Conservation (phyloP, 2,888 invertebrate species). For the Carcina quercana region DNA sequence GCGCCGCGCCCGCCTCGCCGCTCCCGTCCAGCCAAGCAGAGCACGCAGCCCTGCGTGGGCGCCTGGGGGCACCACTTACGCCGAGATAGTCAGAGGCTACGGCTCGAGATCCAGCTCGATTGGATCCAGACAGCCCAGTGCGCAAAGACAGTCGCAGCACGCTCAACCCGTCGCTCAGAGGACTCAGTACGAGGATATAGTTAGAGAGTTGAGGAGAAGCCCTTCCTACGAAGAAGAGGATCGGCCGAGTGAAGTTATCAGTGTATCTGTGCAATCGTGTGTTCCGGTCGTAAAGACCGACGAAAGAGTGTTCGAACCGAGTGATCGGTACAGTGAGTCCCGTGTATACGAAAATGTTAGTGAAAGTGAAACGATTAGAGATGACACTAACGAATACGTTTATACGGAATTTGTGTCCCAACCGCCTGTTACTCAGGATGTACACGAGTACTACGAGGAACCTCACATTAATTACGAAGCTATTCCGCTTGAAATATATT, state of each 20-base stretch:
- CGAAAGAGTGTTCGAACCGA: constrained; percentile 24
- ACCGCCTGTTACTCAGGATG: constrained; percentile 17
- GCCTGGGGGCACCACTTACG: constrained; percentile 84
- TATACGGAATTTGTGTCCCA: constrained; percentile 20
- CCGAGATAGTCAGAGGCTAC: constrained; percentile 83
- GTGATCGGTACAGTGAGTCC: constrained; percentile 37
- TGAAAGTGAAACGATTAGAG: constrained; percentile 50
- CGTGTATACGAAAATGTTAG: constrained; percentile 40
- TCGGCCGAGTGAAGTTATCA: constrained; percentile 25
- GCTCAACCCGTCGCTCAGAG: constrained; percentile 22
- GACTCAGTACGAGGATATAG: constrained; percentile 18
- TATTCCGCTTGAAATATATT: constrained; percentile 20
- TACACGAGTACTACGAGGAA: constrained; percentile 22
- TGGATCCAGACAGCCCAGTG: constrained; percentile 32
- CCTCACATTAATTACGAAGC: constrained; percentile 24
- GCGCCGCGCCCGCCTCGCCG: constrained; percentile 17
- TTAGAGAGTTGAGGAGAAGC: constrained; percentile 11
- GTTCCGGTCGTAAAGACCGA: constrained; percentile 31
- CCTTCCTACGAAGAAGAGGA: constrained; percentile 20
- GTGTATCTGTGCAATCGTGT: constrained; percentile 33
- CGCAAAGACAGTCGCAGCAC: constrained; percentile 24
- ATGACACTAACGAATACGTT: constrained; percentile 32
- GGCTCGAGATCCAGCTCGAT: constrained; percentile 52
- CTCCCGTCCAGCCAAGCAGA: constrained; percentile 34
- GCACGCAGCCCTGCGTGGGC: constrained; percentile 83